Base-by-base conservation (phyloP, 1,140 invertebrate species). In the Drosophila serrata region DNA sequence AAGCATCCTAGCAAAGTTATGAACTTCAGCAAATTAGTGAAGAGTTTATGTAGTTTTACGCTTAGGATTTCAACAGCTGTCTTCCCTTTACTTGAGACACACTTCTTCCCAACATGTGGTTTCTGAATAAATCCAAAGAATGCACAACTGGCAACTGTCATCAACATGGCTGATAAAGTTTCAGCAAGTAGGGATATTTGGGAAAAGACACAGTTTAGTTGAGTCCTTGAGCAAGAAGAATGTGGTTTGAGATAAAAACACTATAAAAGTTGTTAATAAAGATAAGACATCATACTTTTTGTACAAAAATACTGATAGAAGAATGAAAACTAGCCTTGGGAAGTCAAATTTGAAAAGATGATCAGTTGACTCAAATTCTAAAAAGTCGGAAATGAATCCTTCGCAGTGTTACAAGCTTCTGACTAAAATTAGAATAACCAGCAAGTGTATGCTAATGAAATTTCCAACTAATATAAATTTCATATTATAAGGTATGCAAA, bases 71-170 rank as follows among this genome's bases (percentile, higher is more conserved):
- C 37, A 31, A 3, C 11, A 27, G 6, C 29, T 40, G 55, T 2
- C 17, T 60, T n/a, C 15, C 17, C 3, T 29, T 24, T 24, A 24
- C 24, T 17, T 31, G 11, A 24, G 19, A 27, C 13, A 24, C 19
- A 17, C 27, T 33, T 15, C 27, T 45, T 6, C 22, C 27, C 13
- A 46, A 35, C 39, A 64, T 61, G 56, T 40, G 15, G 31, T 27
- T 65, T 27, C 6, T 33, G n/a, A 22, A 51, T 43, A 67, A 65
- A 33, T 33, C 43, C 43, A 17, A 67, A 22, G 37, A 69, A 43
- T 27, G n/a, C 19, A 35, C 22, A 53, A 53, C 27, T 60, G 35
- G 42, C 5, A 51, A 65, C 62, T 69, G 62, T 43, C 46, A 68
- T 53, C 37, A 68, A 35, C 19, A 19, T 24, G 24, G n/a, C 35